phyloP scores from a whole-genome alignment of 2,113 vertebrate genomes.

The Terrapene triunguis region DNA sequence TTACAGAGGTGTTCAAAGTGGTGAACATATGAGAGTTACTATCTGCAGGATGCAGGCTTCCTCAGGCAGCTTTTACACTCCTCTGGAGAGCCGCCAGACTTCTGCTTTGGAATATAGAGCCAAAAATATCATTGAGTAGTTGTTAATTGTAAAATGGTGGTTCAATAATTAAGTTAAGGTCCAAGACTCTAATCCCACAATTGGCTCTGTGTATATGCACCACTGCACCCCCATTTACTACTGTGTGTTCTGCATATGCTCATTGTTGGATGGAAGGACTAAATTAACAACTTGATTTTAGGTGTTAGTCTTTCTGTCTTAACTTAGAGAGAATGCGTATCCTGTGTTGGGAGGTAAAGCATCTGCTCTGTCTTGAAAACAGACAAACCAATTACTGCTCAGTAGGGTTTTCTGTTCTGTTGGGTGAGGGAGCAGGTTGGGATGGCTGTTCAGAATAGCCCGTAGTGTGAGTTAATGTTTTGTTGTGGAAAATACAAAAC shows the following conservation, averaged over 20 bases:
- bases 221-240: not conserved
- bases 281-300: not conserved
- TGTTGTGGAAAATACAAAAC: not conserved
- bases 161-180: not conserved
- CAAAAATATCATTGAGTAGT: not conserved
- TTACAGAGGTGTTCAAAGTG: not conserved
- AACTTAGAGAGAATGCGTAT: not conserved
- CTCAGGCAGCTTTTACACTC: not conserved
- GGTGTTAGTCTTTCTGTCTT: not conserved
- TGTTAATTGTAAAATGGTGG: not conserved
- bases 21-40: not conserved
- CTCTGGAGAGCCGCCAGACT: not conserved
- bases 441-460: too few relatives aligned
- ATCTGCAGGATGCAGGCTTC: not conserved
- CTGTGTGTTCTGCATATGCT: not conserved
- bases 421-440: not conserved
- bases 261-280: not conserved
- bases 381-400: not conserved
- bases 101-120: not conserved
- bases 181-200: not conserved
- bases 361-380: not conserved
- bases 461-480: not conserved
- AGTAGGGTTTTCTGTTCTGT: not conserved
- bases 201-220: not conserved
- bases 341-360: not conserved